Base-by-base conservation (phyloP, 2,113 vertebrate species). In the Vireo altiloquus region DNA sequence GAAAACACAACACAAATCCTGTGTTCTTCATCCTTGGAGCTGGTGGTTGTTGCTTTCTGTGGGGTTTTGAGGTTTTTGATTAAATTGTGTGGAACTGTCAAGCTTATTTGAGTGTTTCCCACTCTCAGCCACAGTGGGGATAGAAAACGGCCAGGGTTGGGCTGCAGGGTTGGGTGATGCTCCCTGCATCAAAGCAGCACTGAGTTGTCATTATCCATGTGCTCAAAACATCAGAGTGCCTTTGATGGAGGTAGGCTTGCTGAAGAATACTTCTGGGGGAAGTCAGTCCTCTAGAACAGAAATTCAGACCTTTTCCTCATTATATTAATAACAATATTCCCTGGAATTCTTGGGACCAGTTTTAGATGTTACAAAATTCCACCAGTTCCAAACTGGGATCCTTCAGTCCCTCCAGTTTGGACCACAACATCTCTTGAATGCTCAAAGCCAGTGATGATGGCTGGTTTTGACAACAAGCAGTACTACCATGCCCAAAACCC, bases 1-100 rank as follows among this genome's bases (percentile, higher is more conserved):
- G 82, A 94, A 95, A 89, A 69, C 61, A 87, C 46, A 87, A 65
- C 61, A 91, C 65, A 89, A 91, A 70, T 91, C 70, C 65, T 60
- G 46, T 94, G 63, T 82, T 95, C 65, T 82, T 89, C 78, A 39
- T 89, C 53, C 25, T 65, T 57, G n/a, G 50, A 72, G 46, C 53
- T 75, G 31, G 18, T 92, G 30, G 63, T 72, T 89, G 64, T 82
- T 95, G 81, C 66, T 85, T 90, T 94, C 63, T 49, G 37, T 28
- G 49, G 65, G 15, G 14, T 53, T 89, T 89, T 90, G 91, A 91
- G 81, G 74, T 31, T 92, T 96, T 82, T 76, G 3, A 90, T 95
- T 87, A 76, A 90, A 90, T 82, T 92, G 74, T 59, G 87, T 79
- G 61, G 78, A 95, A 82, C 84, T 5, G 2, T 82, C 33, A 63